These are phyloP conservation scores for Caenorhabditis briggsae DNA, from an alignment of 1,140 invertebrate genomes.

Conservation along the genomic window DNA sequence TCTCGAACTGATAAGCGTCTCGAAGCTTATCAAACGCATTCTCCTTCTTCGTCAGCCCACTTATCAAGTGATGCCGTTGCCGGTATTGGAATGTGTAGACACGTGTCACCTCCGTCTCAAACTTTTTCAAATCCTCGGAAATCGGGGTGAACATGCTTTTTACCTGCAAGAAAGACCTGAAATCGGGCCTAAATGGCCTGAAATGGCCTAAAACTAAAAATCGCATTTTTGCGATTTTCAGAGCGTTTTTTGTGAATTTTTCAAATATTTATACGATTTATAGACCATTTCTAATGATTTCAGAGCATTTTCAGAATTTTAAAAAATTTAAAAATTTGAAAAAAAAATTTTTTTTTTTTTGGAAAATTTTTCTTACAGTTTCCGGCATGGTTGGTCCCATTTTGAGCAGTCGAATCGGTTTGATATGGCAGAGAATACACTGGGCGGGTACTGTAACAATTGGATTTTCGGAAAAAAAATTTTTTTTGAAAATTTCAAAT, in stretches of 20 bases:
- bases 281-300: no score
- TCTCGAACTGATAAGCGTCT: background rate
- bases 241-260: no score
- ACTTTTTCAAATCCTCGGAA: background rate
- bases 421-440: background rate
- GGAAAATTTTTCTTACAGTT: background rate
- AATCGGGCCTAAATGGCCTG: background rate
- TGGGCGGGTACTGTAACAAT: no score
- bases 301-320: no score
- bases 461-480: no score
- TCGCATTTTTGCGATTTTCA: no score
- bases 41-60: background rate
- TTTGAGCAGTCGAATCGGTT: background rate
- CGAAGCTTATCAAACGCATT: background rate
- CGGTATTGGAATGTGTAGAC: background rate
- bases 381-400: background rate
- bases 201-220: no score
- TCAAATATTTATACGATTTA: no score
- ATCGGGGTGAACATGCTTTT: slow-evolving; percentile 20
- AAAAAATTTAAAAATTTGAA: no score
- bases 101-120: background rate
- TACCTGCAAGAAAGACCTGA: background rate
- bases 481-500: background rate
- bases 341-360: no score
- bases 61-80: background rate